Evolutionary conservation across 2,797 vertebrate genomes (phyloP).

Genomic region (Aeoliscus strigatus): DNA sequence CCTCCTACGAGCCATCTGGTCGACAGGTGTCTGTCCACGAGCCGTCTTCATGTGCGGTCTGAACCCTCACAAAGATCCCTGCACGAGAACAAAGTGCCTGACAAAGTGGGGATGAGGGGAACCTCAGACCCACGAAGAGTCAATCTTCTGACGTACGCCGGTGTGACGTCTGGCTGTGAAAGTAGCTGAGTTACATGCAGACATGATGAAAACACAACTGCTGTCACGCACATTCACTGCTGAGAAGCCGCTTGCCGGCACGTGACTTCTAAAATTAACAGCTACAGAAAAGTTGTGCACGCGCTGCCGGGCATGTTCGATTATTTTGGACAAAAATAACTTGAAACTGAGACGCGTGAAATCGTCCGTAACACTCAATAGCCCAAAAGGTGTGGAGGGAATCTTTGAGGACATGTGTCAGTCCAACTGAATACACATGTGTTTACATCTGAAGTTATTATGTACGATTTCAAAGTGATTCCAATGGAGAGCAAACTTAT

Average conservation of each 20-base stretch:
- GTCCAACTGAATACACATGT: background rate
- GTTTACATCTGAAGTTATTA: too few species aligned
- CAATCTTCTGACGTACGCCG: too few species aligned
- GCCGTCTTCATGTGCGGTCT: conserved; percentile 15
- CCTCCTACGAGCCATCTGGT: conserved; percentile 49
- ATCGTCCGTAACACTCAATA: background rate
- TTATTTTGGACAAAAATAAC: conserved; percentile 19
- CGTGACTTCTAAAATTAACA: conserved; percentile 29
- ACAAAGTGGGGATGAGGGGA: too few species aligned
- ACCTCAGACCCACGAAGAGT: too few species aligned
- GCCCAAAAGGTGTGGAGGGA: conserved; percentile 9
- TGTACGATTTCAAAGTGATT: too few species aligned
- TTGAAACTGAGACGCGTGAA: conserved; percentile 7
- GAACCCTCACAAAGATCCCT: conserved; percentile 15
- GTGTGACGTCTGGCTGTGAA: too few species aligned
- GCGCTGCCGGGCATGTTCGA: conserved; percentile 6
- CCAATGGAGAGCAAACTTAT: too few species aligned
- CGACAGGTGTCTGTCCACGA: conserved; percentile 23
- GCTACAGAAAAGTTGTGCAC: background rate
- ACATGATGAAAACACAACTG: too few species aligned
- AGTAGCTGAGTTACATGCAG: too few species aligned
- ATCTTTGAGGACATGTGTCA: too few species aligned
- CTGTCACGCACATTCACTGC: conserved; percentile 3
- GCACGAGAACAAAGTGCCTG: too few species aligned
- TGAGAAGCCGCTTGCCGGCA: background rate